These are phyloP conservation scores for Scylla paramamosain DNA, from an alignment of 1,140 invertebrate genomes.

Conservation along the genomic window DNA sequence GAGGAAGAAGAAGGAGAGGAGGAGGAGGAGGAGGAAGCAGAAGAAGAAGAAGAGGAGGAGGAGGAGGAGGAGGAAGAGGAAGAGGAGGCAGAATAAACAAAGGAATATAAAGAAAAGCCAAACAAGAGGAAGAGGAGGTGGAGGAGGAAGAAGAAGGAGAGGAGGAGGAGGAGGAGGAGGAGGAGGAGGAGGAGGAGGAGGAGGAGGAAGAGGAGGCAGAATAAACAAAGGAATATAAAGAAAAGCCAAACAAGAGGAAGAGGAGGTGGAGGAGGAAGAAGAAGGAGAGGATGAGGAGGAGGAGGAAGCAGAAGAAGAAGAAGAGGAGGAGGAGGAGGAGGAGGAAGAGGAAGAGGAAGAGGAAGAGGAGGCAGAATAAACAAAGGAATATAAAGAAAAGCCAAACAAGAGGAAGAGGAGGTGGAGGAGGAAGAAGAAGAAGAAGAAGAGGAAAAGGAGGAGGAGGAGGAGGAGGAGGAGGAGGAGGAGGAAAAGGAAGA, in stretches of 20 bases:
- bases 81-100: slow-evolving; percentile 2
- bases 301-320: neutral
- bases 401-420: neutral
- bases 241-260: neutral
- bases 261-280: neutral
- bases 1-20: too few relatives aligned
- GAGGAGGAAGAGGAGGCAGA: too few relatives aligned
- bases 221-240: neutral
- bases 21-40: too few relatives aligned
- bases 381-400: too few relatives aligned
- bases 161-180: neutral
- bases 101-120: too few relatives aligned
- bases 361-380: neutral
- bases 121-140: neutral
- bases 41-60: neutral
- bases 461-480: neutral
- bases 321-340: neutral
- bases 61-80: neutral
- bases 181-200: neutral
- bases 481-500: neutral
- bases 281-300: neutral
- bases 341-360: neutral
- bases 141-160: neutral
- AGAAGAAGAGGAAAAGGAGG: neutral
- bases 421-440: neutral